A percentile compares a stretch with the other conserved stretches of the same genome.
Conservation (phyloP, 2,797 vertebrate genomes). For the Champsocephalus esox region DNA sequence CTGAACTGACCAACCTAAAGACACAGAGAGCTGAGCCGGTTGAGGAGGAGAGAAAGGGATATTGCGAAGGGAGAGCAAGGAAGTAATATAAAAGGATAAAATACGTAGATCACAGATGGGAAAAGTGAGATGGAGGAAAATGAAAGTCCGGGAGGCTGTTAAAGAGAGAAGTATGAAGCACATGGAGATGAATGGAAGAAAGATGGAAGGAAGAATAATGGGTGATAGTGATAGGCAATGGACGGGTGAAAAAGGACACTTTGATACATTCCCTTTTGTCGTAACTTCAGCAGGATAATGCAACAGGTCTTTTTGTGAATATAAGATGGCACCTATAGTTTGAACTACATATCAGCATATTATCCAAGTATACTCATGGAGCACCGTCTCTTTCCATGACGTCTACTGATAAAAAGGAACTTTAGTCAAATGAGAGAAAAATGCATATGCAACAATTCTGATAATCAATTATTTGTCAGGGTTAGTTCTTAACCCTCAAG, state of each 20-base stretch:
- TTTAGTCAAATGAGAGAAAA: no score
- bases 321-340: neutral
- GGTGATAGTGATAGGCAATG: neutral
- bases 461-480: no score
- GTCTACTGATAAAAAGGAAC: neutral
- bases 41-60: conserved; percentile 39
- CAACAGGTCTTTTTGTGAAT: conserved; percentile 15
- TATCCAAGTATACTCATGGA: neutral
- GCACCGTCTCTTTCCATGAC: neutral
- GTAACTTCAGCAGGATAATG: neutral
- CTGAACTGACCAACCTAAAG: conserved; percentile 87
- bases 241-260: neutral
- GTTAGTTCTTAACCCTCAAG: no score
- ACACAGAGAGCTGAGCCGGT: conserved; percentile 62
- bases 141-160: conserved; percentile 2
- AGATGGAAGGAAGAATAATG: neutral
- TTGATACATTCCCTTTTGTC: neutral
- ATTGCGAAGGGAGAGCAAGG: conserved; percentile 32
- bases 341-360: neutral
- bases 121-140: conserved; percentile 4
- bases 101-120: conserved; percentile 4
- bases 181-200: conserved; percentile 1
- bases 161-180: conserved; percentile 9
- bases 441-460: neutral
- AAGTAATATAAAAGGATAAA: conserved; percentile 34